These are phyloP conservation scores for Lepidurus packardi DNA, from an alignment of 1,140 invertebrate genomes.

Conservation along the genomic window DNA sequence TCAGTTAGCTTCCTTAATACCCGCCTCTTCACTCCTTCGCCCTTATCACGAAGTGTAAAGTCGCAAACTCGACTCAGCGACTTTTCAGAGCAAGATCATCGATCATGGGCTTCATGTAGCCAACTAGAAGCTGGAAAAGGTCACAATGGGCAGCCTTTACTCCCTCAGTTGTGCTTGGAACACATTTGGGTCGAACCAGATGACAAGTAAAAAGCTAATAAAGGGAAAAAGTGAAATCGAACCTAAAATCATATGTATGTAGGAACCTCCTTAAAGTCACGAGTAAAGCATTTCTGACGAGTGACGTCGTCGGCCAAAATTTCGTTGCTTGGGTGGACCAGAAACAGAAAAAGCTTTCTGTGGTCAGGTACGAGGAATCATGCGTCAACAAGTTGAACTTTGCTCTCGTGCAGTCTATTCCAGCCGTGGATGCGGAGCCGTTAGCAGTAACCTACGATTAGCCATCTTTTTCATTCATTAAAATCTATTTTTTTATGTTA, in stretches of 20 bases:
- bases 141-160: neutral
- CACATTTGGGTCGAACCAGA: neutral
- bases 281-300: constrained; percentile 69
- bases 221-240: too few species aligned
- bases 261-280: constrained; percentile 46
- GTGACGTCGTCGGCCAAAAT: constrained; percentile 72
- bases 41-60: neutral
- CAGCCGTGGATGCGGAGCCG: neutral
- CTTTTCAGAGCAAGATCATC: neutral
- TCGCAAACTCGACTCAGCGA: neutral
- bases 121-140: neutral
- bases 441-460: neutral
- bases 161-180: neutral
- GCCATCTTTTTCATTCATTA: neutral
- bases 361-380: constrained; percentile 68
- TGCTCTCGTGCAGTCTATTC: neutral
- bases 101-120: neutral
- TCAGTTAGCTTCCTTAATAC: constrained; percentile 23
- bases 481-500: neutral
- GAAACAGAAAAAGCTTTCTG: constrained; percentile 58
- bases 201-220: neutral
- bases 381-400: constrained; percentile 44
- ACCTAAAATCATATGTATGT: neutral
- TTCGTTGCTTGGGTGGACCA: constrained; percentile 76
- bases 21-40: neutral